Evolutionary conservation across 2,797 vertebrate genomes (phyloP), one percentile per base, ranked within the genome.

Genomic region (Paratrypauchen microcephalus): DNA sequence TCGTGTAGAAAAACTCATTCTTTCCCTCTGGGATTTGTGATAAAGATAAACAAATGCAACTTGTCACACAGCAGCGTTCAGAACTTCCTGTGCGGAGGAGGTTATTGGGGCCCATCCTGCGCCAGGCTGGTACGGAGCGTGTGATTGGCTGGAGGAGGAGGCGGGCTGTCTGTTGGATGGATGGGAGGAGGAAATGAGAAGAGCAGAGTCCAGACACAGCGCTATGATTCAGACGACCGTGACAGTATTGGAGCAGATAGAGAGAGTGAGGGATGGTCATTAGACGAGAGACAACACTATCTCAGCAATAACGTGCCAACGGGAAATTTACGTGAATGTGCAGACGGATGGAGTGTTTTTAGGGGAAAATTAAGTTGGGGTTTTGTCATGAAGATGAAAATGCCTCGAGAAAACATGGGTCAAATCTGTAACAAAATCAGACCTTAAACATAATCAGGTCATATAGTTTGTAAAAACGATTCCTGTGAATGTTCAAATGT

Each of bases 101-200:
- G 71, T 86, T 83, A 86, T 82, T 86, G 79, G 81, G 68, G 66
- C 71, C 68, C 68, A 73, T 78, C 65, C 73, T 57, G 73, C 75
- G 36, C 65, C 30, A 75, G 78, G 78, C 80, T 70, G 66, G 69
- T 82, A 66, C 86, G 77, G 80, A 77, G 76, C 77, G 82, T 75
- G 83, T 66, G 77, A 78, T 80, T 72, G 76, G 68, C 56, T 41
- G 18, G 71, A 65, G 66, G 66, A 70, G 75, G 82, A 85, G 63
- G 60, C 78, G 63, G 61, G 80, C 85, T 87, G 88, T 84, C 90
- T 58, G 66, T 71, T 13, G 59, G 83, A 92, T 91, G 82, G 84
- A 91, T 89, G 89, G 85, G 71, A 77, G 65, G 75, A 90, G 87
- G 90, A 91, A 92, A 92, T 88, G 82, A 89, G 75, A 73, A 71